phyloP scores from a whole-genome alignment of 2,113 vertebrate species.

The Nannobrachium achirus region DNA sequence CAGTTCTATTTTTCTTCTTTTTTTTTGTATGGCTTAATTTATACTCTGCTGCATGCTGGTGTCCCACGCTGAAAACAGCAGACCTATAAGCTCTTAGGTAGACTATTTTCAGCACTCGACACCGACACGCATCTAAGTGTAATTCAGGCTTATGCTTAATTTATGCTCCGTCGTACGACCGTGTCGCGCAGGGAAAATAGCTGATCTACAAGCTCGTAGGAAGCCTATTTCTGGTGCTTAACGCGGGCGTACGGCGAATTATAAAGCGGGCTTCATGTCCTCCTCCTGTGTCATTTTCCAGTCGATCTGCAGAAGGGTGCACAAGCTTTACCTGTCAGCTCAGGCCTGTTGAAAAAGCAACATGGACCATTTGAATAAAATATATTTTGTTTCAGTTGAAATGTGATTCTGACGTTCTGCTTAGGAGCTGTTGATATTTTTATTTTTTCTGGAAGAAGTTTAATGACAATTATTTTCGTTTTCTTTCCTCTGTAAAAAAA shows the following conservation, averaged over 20 bases:
- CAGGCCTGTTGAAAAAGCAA: conserved; percentile 74
- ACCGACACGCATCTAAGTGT: too few relatives aligned
- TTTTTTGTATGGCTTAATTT: conserved; percentile 15
- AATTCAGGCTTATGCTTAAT: too few relatives aligned
- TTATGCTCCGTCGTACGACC: too few relatives aligned
- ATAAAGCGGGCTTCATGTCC: conserved; percentile 17
- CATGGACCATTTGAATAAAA: conserved; percentile 73
- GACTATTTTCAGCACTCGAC: too few relatives aligned
- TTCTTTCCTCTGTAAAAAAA: conserved; percentile 53
- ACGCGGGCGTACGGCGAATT: too few relatives aligned
- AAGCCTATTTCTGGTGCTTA: too few relatives aligned
- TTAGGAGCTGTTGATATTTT: conserved; percentile 59
- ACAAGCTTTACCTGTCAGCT: conserved; percentile 86
- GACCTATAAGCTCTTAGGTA: too few relatives aligned
- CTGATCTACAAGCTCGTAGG: too few relatives aligned
- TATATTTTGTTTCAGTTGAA: conserved; percentile 70
- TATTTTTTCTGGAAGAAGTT: conserved; percentile 36
- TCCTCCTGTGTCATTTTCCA: conserved; percentile 68
- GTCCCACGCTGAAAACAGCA: too few relatives aligned
- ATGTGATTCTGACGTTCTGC: conserved; percentile 58
- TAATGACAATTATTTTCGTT: conserved; percentile 58
- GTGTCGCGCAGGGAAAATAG: too few relatives aligned
- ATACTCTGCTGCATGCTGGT: too few relatives aligned
- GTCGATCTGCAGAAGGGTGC: conserved; percentile 74
- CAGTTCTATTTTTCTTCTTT: conserved; percentile 35